These are phyloP conservation scores for Argyresthia goedartella DNA, from an alignment of 2,888 invertebrate species.

Conservation along the genomic window DNA sequence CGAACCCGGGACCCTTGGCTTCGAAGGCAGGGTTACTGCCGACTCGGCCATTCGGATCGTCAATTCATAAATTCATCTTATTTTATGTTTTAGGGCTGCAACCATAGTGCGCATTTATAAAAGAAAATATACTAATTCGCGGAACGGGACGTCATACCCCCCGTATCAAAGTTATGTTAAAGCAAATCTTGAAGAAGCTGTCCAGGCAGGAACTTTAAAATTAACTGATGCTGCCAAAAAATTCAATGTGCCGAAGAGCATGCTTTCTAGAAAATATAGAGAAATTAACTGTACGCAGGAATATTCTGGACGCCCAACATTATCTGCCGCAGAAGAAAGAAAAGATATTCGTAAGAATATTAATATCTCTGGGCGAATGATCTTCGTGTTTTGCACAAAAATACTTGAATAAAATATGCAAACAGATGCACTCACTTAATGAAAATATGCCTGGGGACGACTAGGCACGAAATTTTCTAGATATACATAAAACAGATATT, in stretches of 20 bases:
- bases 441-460: not conserved
- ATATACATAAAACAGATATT: not conserved
- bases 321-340: not conserved
- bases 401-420: not conserved
- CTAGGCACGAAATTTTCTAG: not conserved
- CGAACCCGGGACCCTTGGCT: too few species aligned
- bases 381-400: not conserved
- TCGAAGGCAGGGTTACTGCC: too few species aligned
- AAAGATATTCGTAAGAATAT: not conserved
- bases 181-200: not conserved
- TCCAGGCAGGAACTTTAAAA: not conserved
- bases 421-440: not conserved
- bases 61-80: too few species aligned
- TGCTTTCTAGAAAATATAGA: not conserved
- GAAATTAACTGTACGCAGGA: not conserved
- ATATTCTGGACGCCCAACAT: not conserved
- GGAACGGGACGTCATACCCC: not conserved
- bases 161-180: not conserved
- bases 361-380: not conserved
- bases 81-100: slow-evolving; percentile 7
- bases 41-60: too few species aligned
- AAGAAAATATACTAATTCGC: not conserved
- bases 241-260: not conserved
- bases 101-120: not conserved
- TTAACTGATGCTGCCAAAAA: not conserved